Percentiles rank a stretch among this genome's conserved stretches.
Conservation (phyloP, 2,888 invertebrate species). For the Colletes collaris region DNA sequence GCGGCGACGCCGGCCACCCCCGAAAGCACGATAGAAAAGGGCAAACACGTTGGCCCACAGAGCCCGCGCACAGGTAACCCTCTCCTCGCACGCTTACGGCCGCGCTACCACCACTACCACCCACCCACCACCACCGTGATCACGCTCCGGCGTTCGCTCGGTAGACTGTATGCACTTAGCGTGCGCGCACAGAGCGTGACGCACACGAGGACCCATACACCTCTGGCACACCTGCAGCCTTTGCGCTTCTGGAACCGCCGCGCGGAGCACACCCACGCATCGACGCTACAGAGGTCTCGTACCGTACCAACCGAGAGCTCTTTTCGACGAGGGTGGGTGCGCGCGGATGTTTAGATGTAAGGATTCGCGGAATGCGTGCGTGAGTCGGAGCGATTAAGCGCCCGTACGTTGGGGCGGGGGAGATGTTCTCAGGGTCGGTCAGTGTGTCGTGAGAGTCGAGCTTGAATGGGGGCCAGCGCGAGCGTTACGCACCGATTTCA, state of each 20-base stretch:
- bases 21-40: constrained; percentile 61
- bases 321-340: no score
- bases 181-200: neutral
- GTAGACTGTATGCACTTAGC: constrained; percentile 26
- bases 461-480: no score
- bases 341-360: no score
- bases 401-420: no score
- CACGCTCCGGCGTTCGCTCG: neutral
- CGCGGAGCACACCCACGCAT: no score
- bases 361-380: no score
- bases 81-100: constrained; percentile 29
- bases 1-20: constrained; percentile 31
- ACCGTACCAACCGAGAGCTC: no score
- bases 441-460: no score
- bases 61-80: constrained; percentile 44
- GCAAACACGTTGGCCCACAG: constrained; percentile 59
- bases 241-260: constrained; percentile 11
- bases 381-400: no score
- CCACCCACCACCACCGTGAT: neutral
- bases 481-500: no score
- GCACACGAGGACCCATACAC: neutral
- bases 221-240: neutral
- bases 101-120: neutral
- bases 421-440: no score
- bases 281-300: neutral